Percentiles rank a stretch among this genome's conserved stretches.
Conservation (phyloP, 1,140 invertebrate genomes). For the Bombyx mori region DNA sequence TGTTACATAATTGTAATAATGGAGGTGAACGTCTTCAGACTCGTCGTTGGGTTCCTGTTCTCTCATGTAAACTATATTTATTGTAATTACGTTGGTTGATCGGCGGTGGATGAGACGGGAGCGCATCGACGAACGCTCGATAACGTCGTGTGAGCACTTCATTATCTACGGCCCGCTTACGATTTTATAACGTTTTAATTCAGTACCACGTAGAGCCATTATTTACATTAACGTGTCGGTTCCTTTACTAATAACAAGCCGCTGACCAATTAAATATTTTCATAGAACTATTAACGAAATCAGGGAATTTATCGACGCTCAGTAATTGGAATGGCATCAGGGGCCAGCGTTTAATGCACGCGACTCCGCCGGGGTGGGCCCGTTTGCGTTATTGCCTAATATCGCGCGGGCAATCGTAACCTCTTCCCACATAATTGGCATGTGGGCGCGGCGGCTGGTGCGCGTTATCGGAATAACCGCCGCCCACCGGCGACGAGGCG, state of each 20-base stretch:
- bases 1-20: constrained; percentile 41
- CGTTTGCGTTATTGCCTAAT: constrained; percentile 45
- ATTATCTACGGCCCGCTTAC: constrained; percentile 12
- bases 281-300: constrained; percentile 10
- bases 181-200: too few relatives aligned
- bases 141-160: constrained; percentile 19
- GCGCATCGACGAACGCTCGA: constrained; percentile 5
- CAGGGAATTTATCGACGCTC: constrained; percentile 23
- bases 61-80: constrained; percentile 45
- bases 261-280: too few relatives aligned
- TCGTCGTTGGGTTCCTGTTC: constrained; percentile 16
- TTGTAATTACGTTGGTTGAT: constrained; percentile 48
- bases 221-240: too few relatives aligned
- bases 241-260: too few relatives aligned
- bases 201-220: too few relatives aligned
- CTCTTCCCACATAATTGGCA: constrained; percentile 68
- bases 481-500: constrained; percentile 55
- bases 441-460: constrained; percentile 53
- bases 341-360: constrained; percentile 44
- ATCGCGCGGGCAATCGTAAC: constrained; percentile 55
- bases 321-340: constrained; percentile 43
- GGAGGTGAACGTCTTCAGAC: constrained; percentile 12
- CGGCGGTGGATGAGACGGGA: constrained; percentile 26
- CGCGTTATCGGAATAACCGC: constrained; percentile 51
- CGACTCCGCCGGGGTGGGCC: constrained; percentile 40